Base-by-base conservation (phyloP, 1,140 invertebrate species). In the Subanguina moxae region DNA sequence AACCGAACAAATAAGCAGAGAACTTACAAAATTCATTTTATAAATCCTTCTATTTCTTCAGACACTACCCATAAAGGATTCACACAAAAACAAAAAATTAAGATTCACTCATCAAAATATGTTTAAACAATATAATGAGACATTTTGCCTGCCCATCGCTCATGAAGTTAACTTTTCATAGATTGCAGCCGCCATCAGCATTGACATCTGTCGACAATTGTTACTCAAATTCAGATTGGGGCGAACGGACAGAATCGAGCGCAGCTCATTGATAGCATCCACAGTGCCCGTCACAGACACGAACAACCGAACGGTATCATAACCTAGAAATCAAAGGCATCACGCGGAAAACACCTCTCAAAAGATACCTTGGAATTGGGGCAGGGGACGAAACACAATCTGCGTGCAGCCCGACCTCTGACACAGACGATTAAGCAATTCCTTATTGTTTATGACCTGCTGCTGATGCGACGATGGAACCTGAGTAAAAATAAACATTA, bases 321-420 rank as follows among this genome's bases (percentile, higher is more conserved):
- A 62, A 28, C 45, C 69, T 71, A 32, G n/a, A 28, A 21, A 25
- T 7, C n/a, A 7, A 52, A 5, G 23, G 48, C 48, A 52, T 52
- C 48, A 52, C 3, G 15, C 8, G 8, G 3, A 21, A 15, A 52
- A 21, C 3, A 15, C 3, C 1, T 7, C 15, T 25, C 8, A 21
- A 19, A 52, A 52, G 15, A 7, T 15, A 71, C 69, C 69, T 38
- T 62, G 57, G 43, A 56, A 62, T 30, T 61, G 30, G 15, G 69
- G 69, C 70, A 71, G 57, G 17, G 46, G 43, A 1, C 73, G 68
- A 58, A 77, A 78, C 32, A 74, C 72, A 48, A 74, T 65, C 9
- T 77, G 38, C 7, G 48, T 62, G 58, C 75, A 77, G 0, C 68
- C 43, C 9, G 73, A 65, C n/a, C 27, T 23, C 9, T 63, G 27